Percentiles rank a stretch among this genome's conserved stretches.
These are phyloP conservation scores for Galendromus occidentalis DNA, from an alignment of 1,140 invertebrate genomes.

Conservation along the genomic window DNA sequence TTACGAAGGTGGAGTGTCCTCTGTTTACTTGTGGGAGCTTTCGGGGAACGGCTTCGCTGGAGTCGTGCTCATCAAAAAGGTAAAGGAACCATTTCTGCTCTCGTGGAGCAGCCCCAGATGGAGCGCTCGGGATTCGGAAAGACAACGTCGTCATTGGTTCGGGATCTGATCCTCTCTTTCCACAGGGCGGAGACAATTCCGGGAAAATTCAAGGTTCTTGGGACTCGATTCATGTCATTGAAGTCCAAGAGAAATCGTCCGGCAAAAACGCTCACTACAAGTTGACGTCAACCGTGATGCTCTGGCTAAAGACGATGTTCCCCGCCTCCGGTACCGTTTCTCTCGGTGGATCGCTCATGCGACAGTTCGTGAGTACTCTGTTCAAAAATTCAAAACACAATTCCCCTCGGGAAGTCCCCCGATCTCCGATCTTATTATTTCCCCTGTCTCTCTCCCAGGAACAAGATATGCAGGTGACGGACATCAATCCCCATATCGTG, in stretches of 20 bases:
- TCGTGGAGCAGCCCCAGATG: no score
- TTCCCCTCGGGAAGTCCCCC: no score
- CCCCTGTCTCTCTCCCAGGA: slow-evolving; percentile 33
- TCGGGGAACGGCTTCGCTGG: slow-evolving; percentile 90
- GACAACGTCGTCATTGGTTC: no score
- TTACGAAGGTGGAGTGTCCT: slow-evolving; percentile 97
- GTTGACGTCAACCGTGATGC: slow-evolving; percentile 93
- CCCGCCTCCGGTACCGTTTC: slow-evolving; percentile 93
- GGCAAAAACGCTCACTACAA: slow-evolving; percentile 93
- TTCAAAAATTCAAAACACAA: background rate
- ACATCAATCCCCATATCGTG: slow-evolving; percentile 84
- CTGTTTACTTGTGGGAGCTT: slow-evolving; percentile 97
- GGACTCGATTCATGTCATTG: slow-evolving; percentile 99
- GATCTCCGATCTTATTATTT: background rate
- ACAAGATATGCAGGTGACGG: slow-evolving; percentile 65
- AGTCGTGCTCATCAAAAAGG: slow-evolving; percentile 96
- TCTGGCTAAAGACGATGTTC: slow-evolving; percentile 97
- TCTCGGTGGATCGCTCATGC: slow-evolving; percentile 84
- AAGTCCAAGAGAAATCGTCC: slow-evolving; percentile 86
- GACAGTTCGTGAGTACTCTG: slow-evolving; percentile 45
- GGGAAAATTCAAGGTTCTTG: slow-evolving; percentile 96
- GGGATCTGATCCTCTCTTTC: no score
- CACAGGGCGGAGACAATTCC: slow-evolving; percentile 54
- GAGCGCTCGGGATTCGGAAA: no score
- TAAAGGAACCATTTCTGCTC: slow-evolving; percentile 25